These are phyloP conservation scores for Arctocebus calabarensis DNA, from an alignment of 2,797 vertebrate species.

Conservation along the genomic window DNA sequence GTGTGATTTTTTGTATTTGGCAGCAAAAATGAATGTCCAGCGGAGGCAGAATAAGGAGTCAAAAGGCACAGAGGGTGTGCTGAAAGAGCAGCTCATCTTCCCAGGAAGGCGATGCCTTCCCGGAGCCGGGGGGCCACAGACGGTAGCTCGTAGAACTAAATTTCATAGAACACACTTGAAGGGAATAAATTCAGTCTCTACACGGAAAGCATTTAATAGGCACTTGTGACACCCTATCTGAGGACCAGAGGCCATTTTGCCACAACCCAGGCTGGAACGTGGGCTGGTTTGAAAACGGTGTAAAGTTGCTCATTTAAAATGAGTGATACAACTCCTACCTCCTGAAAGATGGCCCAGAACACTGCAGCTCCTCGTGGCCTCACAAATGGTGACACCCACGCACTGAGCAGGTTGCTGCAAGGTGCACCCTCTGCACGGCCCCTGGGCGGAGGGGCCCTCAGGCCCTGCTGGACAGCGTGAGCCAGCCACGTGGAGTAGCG, in stretches of 20 bases:
- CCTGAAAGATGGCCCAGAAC: slow-evolving; percentile 60
- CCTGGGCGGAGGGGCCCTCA: no score
- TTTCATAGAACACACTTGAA: neutral
- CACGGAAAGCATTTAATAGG: neutral
- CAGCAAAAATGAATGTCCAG: slow-evolving; percentile 41
- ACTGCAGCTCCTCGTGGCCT: slow-evolving; percentile 56
- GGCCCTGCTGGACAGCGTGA: neutral
- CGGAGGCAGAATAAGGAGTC: neutral
- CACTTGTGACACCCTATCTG: neutral
- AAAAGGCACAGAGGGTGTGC: neutral
- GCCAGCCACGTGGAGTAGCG: slow-evolving; percentile 59
- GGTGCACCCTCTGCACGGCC: neutral
- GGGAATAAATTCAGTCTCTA: slow-evolving; percentile 2
- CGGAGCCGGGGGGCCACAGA: neutral
- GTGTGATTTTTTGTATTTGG: neutral
- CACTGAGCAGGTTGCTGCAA: neutral
- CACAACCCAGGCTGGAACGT: neutral
- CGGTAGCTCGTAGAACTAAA: neutral
- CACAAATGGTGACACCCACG: neutral
- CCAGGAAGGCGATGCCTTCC: neutral
- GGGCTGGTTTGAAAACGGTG: slow-evolving; percentile 36
- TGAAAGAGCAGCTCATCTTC: neutral
- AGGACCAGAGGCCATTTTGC: slow-evolving; percentile 22
- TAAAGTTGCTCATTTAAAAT: slow-evolving; percentile 64
- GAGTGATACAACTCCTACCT: slow-evolving; percentile 27